phyloP scores from a whole-genome alignment of 2,797 vertebrate species.

The Acanthurus leucopareius region DNA sequence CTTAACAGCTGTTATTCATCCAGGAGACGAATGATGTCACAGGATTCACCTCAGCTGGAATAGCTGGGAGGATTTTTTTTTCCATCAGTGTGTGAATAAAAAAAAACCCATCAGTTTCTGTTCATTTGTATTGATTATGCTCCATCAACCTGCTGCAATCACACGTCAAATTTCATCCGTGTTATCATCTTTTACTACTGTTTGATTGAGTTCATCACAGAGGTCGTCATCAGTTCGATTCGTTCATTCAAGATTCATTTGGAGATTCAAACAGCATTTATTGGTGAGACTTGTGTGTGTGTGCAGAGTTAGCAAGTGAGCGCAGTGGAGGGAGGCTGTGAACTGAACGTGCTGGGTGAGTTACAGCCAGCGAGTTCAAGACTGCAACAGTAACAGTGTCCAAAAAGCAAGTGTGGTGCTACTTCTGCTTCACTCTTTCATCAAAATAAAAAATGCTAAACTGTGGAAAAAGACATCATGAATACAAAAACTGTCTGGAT shows the following conservation, averaged over 20 bases:
- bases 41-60: not conserved
- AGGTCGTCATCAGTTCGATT: not conserved
- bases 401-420: not conserved
- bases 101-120: not conserved
- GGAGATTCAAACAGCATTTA: not conserved
- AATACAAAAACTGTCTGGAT: slow-evolving; percentile 3
- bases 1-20: slow-evolving; percentile 5
- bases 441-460: not conserved
- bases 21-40: slow-evolving; percentile 19
- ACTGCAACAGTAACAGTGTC: slow-evolving; percentile 1
- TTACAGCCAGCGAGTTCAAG: not conserved
- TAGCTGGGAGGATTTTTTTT: not conserved
- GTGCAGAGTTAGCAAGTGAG: slow-evolving; percentile 1
- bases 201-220: not conserved
- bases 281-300: not conserved
- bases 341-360: not conserved
- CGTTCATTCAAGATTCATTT: not conserved
- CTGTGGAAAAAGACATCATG: not conserved
- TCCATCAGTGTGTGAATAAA: not conserved
- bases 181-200: not conserved
- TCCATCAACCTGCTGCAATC: not conserved
- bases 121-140: not conserved
- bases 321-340: slow-evolving; percentile 16
- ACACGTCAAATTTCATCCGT: not conserved
- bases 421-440: slow-evolving; percentile 11